Evolutionary conservation across 2,888 invertebrate species (phyloP).

Genomic region (Chalcosyrphus nemorum): DNA sequence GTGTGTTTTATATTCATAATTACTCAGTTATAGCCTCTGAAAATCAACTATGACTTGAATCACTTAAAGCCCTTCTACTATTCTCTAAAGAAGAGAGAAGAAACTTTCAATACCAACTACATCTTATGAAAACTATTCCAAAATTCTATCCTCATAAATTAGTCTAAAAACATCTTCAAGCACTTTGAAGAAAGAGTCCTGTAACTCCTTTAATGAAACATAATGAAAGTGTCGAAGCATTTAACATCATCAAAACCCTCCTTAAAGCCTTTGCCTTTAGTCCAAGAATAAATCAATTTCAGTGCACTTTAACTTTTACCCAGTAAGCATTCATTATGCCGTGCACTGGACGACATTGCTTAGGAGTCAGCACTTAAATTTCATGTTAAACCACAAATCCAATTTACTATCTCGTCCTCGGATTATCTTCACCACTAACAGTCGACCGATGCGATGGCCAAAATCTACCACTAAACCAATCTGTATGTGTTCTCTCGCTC

Average conservation of each 20-base stretch:
- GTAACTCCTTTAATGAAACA: neutral
- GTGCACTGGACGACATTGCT: constrained; percentile 17
- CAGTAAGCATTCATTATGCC: constrained; percentile 31
- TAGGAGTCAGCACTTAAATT: constrained; percentile 67
- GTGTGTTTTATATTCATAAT: no score
- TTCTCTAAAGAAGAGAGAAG: no score
- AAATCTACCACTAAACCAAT: constrained; percentile 63
- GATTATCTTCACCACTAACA: constrained; percentile 58
- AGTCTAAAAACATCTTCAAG: neutral
- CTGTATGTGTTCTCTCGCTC: neutral
- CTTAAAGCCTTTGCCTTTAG: neutral
- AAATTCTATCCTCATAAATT: neutral
- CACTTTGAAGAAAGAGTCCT: neutral
- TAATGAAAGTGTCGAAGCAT: neutral
- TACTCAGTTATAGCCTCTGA: no score
- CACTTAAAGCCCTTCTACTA: no score
- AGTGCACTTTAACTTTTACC: constrained; percentile 33
- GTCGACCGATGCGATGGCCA: constrained; percentile 54
- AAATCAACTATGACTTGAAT: no score
- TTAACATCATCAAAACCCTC: neutral
- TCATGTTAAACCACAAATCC: constrained; percentile 68
- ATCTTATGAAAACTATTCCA: no score
- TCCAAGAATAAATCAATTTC: constrained; percentile 18
- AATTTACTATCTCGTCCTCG: constrained; percentile 66
- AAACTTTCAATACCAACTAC: no score